Evolutionary conservation across 1,140 invertebrate genomes (phyloP).

Genomic region (Helicorthomorpha holstii): DNA sequence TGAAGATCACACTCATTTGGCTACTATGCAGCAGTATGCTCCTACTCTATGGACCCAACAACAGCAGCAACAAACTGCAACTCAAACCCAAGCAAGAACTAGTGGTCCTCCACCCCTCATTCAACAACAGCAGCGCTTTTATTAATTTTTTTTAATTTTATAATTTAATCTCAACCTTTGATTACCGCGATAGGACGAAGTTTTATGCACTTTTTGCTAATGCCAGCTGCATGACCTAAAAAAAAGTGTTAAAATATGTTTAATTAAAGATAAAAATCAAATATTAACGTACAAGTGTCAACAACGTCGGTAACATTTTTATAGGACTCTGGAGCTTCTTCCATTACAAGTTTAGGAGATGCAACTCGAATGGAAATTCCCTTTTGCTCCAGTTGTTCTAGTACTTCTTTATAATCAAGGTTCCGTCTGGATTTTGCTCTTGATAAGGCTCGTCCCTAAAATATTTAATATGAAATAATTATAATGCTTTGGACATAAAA

Average conservation of each 20-base stretch:
- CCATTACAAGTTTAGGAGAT: conserved; percentile 98
- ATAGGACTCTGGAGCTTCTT: conserved; percentile 98
- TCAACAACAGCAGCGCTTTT: too few relatives aligned
- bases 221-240: conserved; percentile 68
- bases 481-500: background rate
- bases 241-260: background rate
- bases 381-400: conserved; percentile 64
- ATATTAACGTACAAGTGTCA: conserved; percentile 54
- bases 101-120: background rate
- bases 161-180: conserved; percentile 48
- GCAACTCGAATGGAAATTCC: conserved; percentile 98
- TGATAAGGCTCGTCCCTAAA: conserved; percentile 86
- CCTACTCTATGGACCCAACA: background rate
- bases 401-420: conserved; percentile 79
- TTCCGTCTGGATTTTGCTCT: conserved; percentile 93
- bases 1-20: background rate
- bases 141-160: too few relatives aligned
- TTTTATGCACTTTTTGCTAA: conserved; percentile 95
- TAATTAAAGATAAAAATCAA: background rate
- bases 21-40: background rate
- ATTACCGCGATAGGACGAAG: conserved; percentile 96
- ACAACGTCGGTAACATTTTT: conserved; percentile 99
- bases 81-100: background rate
- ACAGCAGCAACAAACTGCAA: background rate
- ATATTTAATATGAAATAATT: background rate